Evolutionary conservation across 1,140 invertebrate genomes (phyloP), one percentile per base, ranked within the genome.

Genomic region (Penaeus vannamei): DNA sequence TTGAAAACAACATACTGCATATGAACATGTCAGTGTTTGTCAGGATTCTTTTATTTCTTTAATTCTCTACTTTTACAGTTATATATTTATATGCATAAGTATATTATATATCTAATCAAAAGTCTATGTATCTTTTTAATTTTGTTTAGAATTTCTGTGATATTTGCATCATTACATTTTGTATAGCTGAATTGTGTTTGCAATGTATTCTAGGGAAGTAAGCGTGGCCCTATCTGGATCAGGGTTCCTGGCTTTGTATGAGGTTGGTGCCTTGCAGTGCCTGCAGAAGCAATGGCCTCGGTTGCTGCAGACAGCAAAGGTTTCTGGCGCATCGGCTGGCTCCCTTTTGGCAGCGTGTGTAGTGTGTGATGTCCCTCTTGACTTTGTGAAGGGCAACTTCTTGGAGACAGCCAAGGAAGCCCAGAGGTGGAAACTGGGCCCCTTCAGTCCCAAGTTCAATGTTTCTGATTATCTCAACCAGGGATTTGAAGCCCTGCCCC

Each of bases 401-500:
- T 93, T 99, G 26, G 94, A 96, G 72, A 94, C 99, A 53, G 97
- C 97, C 0, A 95, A 95, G 26, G 96, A 98, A 93, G 98, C 98
- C 0, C 94, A 98, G 89, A 95, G 96, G 66, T 95, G 95, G 91
- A 95, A 97, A 0, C 94, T 99, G 2, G 98, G 98, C 1, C 98
- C 99, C 0, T 97, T 99, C 92, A 97, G 97, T 93, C 98, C 98
- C 2, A 97, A 96, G 12, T 99, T 99, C 93, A 97, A 98, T 92
- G 96, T 99, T 32, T 96, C 98, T 92, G 96, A 96, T 87, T 95
- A 98, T 86, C 93, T 99, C n/a, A 93, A 97, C 59, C 95, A 97
- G 92, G 96, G 96, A 66, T 94, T 99, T 62, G 79, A 89, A 94
- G 96, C 96, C 92, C 93, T 99, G 79, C 99, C 99, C 0, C 95